A percentile compares a stretch with the other conserved stretches of the same genome.
These are phyloP conservation scores for Lampris megalopsis DNA, from an alignment of 2,113 vertebrate genomes.

Conservation along the genomic window DNA sequence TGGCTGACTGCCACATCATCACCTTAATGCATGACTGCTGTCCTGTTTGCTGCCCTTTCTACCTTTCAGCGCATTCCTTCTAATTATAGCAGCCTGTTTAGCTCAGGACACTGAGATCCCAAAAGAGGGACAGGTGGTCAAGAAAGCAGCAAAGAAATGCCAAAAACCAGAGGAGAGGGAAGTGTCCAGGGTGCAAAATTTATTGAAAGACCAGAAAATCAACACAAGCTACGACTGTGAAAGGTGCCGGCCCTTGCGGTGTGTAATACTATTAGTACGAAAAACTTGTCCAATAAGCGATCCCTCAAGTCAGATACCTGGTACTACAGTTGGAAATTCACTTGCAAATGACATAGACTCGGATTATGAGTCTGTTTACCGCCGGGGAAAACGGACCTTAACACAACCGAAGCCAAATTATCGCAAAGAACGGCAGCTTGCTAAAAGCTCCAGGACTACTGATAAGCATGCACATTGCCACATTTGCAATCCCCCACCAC, in stretches of 20 bases:
- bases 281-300: too few relatives aligned
- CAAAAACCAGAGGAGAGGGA: too few relatives aligned
- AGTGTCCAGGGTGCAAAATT: too few relatives aligned
- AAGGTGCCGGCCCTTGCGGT: too few relatives aligned
- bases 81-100: slow-evolving; percentile 53
- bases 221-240: too few relatives aligned
- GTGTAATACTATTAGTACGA: too few relatives aligned
- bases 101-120: slow-evolving; percentile 22
- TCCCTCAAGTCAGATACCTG: too few relatives aligned
- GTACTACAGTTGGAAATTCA: too few relatives aligned
- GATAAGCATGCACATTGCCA: slow-evolving; percentile 22
- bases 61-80: slow-evolving; percentile 27
- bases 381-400: slow-evolving; percentile 37
- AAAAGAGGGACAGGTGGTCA: slow-evolving; percentile 8
- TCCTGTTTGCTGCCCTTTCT: background rate
- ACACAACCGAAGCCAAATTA: slow-evolving; percentile 10
- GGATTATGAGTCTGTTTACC: background rate
- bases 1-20: slow-evolving; percentile 39
- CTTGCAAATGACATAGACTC: too few relatives aligned
- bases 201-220: too few relatives aligned
- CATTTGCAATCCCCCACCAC: slow-evolving; percentile 12
- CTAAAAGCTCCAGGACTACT: slow-evolving; percentile 3
- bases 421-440: slow-evolving; percentile 48
- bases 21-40: slow-evolving; percentile 24
- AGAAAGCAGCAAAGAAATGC: background rate